These are phyloP conservation scores for Scaptomyza parva DNA, from an alignment of 2,888 invertebrate genomes.

Conservation along the genomic window DNA sequence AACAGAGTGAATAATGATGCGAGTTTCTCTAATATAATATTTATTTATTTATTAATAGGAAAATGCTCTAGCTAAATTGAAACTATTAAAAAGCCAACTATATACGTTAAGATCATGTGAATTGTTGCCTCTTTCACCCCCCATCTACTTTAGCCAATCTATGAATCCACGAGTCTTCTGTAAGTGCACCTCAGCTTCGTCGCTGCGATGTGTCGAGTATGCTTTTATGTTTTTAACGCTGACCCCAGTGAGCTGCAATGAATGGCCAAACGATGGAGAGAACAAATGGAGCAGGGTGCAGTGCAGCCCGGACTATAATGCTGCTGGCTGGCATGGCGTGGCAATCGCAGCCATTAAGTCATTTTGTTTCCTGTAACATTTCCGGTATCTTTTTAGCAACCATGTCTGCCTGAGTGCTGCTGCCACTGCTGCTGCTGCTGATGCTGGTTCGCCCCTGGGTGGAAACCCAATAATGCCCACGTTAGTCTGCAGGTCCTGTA, in stretches of 20 bases:
- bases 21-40: too few species aligned
- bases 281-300: conserved; percentile 13
- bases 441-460: conserved; percentile 12
- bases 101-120: conserved; percentile 7
- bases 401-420: conserved; percentile 33
- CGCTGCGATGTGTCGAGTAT: conserved; percentile 25
- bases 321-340: conserved; percentile 56
- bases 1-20: too few species aligned
- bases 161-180: conserved; percentile 27
- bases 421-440: background rate
- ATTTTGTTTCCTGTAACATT: conserved; percentile 78
- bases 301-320: conserved; percentile 11
- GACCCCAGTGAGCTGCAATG: conserved; percentile 67
- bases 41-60: background rate
- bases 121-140: background rate
- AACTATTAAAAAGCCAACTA: background rate
- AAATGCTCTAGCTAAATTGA: background rate
- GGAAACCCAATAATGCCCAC: conserved; percentile 17
- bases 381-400: conserved; percentile 77
- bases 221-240: conserved; percentile 53
- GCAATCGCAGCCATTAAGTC: conserved; percentile 78
- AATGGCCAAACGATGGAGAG: conserved; percentile 59
- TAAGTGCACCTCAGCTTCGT: conserved; percentile 45
- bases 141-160: conserved; percentile 3
- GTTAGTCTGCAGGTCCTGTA: conserved; percentile 39